Base-by-base conservation (phyloP, 2,888 invertebrate species). In the Callyntrura guangdongensis region DNA sequence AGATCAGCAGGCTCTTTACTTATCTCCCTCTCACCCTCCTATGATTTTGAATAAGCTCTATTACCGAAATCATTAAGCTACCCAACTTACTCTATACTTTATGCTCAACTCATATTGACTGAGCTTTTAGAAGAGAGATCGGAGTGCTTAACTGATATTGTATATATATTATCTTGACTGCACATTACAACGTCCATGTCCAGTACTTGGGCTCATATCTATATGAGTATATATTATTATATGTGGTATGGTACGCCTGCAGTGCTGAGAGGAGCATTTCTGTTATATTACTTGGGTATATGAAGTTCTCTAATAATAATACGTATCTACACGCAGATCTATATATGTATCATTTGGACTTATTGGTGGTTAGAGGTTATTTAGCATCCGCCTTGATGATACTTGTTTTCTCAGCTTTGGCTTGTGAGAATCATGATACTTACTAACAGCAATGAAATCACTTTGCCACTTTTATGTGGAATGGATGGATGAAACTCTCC, bases 61-160 rank as follows among this genome's bases (percentile, higher is more conserved):
- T 89, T 89, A 89, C 83, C 61, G 77, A 84, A 89, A 89, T 89
- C 89, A 89, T 89, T 89, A 89, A 89, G 89, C 89, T 83, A 84
- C 89, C 74, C 82, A 83, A 88, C 88, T 82, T 72, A 59, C 82
- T 88, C 77, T 88, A 45, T 49, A 53, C 72, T 74, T 53, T 74
- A 69, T 69, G 25, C 82, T 82, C 45, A 72, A 47, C 72, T 72
- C 82, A 14, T 72, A 27, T 17, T 81, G 47, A 47, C 47, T 88
- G 59, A 82, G 88, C 88, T 88, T 88, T 81, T 81, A 82, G 88
- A 82, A 72, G 56, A 88, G 72, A 69, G 53, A 53, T 61, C 27
- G 77, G 49, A 64, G 81, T 67, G 56, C 81, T 81, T 79, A 87
- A 87, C 67, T 87, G 87, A 86, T 86, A 79, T 79, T 64, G 74